A percentile compares a stretch with the other conserved stretches of the same genome.
Evolutionary conservation across 2,797 vertebrate species (phyloP).

Genomic region (Sebastes cheni): DNA sequence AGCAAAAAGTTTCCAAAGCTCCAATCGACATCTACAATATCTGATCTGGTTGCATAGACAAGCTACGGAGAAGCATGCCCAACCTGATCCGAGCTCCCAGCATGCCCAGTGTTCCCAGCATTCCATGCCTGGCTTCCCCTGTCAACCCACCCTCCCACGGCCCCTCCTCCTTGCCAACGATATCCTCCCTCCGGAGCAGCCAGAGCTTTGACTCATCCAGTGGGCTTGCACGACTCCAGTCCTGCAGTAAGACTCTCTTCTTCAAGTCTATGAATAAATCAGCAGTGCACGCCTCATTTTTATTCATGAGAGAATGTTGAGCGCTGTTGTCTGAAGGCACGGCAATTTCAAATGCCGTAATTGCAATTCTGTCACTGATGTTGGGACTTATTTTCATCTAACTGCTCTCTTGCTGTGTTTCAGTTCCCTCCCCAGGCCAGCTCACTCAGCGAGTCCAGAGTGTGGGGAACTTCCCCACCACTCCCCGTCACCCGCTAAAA

Average conservation of each 20-base stretch:
- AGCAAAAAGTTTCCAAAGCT: neutral
- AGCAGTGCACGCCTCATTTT: neutral
- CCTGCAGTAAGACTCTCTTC: constrained; percentile 86
- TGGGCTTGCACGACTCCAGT: constrained; percentile 91
- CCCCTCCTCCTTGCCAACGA: constrained; percentile 80
- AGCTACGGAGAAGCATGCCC: constrained; percentile 97
- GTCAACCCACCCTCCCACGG: constrained; percentile 77
- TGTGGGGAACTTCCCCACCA: constrained; percentile 90
- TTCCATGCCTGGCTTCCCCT: constrained; percentile 84
- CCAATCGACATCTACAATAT: neutral
- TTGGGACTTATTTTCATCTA: neutral
- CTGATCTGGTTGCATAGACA: constrained; percentile 83
- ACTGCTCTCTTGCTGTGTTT: constrained; percentile 57
- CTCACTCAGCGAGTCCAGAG: constrained; percentile 94
- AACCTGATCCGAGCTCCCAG: constrained; percentile 95
- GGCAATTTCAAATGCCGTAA: neutral
- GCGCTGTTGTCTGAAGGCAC: neutral
- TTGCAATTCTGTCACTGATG: neutral
- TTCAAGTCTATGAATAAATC: constrained; percentile 29
- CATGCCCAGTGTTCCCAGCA: constrained; percentile 92
- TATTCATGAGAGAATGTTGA: neutral
- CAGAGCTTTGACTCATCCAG: constrained; percentile 97
- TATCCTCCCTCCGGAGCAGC: constrained; percentile 90
- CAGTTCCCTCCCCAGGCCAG: constrained; percentile 95
- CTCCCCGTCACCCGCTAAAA: constrained; percentile 89